Conservation (phyloP, 2,888 invertebrate species). For the Azorinus chamasolen region DNA sequence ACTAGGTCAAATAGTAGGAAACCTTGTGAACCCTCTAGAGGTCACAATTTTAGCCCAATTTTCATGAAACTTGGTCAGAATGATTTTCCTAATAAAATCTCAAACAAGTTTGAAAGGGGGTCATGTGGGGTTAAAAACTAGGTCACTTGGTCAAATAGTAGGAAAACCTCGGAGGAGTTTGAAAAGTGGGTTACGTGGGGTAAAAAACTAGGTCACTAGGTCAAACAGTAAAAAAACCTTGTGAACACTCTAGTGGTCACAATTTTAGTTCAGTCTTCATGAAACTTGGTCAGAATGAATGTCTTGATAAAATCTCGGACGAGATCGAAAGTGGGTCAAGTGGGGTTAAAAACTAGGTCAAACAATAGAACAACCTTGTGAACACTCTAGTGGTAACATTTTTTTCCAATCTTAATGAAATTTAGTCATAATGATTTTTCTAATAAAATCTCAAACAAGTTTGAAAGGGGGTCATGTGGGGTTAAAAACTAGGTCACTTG, state of each 20-base stretch:
- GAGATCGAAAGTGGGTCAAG: not conserved
- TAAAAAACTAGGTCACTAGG: slow-evolving; percentile 1
- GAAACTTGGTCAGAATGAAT: not conserved
- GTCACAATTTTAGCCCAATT: not conserved
- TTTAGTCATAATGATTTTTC: no score
- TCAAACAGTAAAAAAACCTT: not conserved
- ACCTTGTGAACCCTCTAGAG: not conserved
- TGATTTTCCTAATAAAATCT: not conserved
- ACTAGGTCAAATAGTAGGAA: not conserved
- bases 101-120: not conserved
- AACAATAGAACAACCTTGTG: no score
- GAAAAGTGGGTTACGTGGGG: not conserved
- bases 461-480: no score
- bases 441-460: no score
- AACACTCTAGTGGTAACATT: no score
- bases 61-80: slow-evolving; percentile 2
- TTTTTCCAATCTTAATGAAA: no score
- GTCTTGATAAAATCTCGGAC: not conserved
- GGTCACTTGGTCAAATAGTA: no score
- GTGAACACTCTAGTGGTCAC: not conserved
- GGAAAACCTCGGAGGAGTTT: no score
- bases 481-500: not conserved
- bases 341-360: not conserved
- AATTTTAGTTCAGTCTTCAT: not conserved
- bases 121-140: not conserved